phyloP scores from a whole-genome alignment of 2,888 invertebrate species.

The Pomacea canaliculata region DNA sequence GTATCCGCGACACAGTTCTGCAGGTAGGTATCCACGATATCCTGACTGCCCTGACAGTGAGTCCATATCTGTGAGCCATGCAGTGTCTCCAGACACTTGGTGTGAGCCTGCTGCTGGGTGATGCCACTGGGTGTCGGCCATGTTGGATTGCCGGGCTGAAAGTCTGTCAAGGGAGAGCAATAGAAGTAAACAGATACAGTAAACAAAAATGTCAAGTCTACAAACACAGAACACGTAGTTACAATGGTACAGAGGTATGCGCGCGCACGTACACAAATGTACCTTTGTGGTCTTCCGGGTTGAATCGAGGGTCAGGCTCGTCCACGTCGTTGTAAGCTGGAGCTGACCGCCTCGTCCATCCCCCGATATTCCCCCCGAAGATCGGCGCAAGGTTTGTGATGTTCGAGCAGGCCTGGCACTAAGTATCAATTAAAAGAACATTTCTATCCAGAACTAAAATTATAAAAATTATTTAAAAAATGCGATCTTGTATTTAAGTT shows the following conservation, averaged over 20 bases:
- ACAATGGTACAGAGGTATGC: too few species aligned
- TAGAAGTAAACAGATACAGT: not conserved
- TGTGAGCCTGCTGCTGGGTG: constrained; percentile 18
- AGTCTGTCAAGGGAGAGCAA: not conserved
- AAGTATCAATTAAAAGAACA: too few species aligned
- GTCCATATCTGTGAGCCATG: constrained; percentile 15
- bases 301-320: constrained; percentile 8
- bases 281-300: constrained; percentile 3
- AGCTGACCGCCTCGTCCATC: constrained; percentile 14
- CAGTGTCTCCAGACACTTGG: constrained; percentile 19
- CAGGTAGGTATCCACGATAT: not conserved
- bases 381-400: too few species aligned
- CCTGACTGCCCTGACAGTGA: not conserved
- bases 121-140: constrained; percentile 31
- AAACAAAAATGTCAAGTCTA: too few species aligned
- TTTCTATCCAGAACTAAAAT: too few species aligned
- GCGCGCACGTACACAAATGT: not conserved
- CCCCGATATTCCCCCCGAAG: not conserved
- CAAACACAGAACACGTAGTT: too few species aligned
- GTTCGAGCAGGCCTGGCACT: too few species aligned
- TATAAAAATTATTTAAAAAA: too few species aligned
- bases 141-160: not conserved
- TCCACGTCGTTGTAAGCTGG: constrained; percentile 1
- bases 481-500: too few species aligned
- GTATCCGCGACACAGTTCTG: constrained; percentile 10